A percentile compares a stretch with the other conserved stretches of the same genome.
Conservation (phyloP, 2,797 vertebrate genomes). For the Otus scops region DNA sequence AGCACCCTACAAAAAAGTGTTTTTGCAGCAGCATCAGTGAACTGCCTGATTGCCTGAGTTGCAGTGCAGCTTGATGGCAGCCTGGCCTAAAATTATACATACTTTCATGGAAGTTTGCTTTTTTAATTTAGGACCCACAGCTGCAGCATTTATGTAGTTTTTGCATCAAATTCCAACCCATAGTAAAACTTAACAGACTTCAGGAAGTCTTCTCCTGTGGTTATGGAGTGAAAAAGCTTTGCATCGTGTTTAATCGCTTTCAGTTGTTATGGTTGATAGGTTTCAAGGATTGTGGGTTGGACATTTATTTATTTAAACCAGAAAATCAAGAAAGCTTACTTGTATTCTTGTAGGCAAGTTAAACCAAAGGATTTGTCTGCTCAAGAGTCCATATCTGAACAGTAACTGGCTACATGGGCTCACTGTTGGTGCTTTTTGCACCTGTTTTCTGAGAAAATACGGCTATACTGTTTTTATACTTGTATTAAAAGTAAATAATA, state of each 20-base stretch:
- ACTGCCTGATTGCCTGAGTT: neutral
- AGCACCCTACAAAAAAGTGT: neutral
- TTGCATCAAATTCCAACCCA: neutral
- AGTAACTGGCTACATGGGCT: neutral
- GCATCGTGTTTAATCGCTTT: neutral
- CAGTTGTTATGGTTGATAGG: neutral
- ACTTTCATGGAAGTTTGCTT: neutral
- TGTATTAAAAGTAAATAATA: neutral
- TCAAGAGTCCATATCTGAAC: accelerated
- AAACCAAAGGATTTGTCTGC: neutral
- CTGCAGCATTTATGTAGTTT: neutral
- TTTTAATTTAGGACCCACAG: neutral
- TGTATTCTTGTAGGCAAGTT: neutral
- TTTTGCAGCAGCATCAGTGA: neutral
- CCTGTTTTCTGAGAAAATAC: neutral
- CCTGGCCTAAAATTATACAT: neutral
- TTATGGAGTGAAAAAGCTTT: accelerated
- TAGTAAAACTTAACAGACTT: neutral
- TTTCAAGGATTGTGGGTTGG: neutral
- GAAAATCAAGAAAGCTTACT: neutral
- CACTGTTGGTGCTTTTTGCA: neutral
- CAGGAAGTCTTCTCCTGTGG: neutral
- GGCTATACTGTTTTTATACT: neutral
- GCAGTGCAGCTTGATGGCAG: neutral
- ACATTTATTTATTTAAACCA: neutral